Percentiles rank a stretch among this genome's conserved stretches.
phyloP scores from a whole-genome alignment of 2,797 vertebrate genomes.

The Mus spretus region DNA sequence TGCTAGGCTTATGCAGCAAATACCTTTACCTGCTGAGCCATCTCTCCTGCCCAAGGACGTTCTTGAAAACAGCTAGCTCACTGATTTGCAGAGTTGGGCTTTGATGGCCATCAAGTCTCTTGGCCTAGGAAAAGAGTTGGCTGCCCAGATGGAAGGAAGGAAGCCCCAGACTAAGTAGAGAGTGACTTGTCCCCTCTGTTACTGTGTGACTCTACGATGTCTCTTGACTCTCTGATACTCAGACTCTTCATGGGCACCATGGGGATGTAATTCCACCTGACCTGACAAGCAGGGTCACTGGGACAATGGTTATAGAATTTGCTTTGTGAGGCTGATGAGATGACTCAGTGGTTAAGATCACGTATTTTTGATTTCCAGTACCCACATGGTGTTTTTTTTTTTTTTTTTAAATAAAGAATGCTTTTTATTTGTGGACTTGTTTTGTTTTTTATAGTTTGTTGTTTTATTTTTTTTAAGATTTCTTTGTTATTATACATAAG shows the following conservation, averaged over 20 bases:
- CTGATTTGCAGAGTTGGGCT: constrained; percentile 41
- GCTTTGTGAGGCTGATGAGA: not conserved
- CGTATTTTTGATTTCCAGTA: not conserved
- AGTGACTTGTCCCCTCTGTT: constrained; percentile 2
- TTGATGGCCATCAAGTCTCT: not conserved
- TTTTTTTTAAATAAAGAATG: too few relatives aligned
- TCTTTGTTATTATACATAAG: too few relatives aligned
- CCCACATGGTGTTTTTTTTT: not conserved
- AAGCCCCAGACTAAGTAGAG: not conserved
- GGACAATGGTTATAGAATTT: constrained; percentile 11
- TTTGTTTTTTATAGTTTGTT: too few relatives aligned
- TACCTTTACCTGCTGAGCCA: not conserved
- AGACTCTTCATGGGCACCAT: constrained; percentile 1
- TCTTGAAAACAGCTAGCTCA: not conserved
- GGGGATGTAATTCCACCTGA: not conserved
- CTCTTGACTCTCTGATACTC: not conserved
- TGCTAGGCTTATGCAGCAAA: not conserved
- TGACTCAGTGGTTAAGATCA: not conserved
- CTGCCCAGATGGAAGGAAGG: not conserved
- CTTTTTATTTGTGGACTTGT: too few relatives aligned
- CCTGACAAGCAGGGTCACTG: not conserved
- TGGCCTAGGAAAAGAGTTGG: not conserved
- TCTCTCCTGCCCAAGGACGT: not conserved
- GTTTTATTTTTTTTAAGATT: too few relatives aligned
- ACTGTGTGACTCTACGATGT: not conserved